Evolutionary conservation across 2,113 vertebrate species (phyloP).

Genomic region (Calidris pugnax): DNA sequence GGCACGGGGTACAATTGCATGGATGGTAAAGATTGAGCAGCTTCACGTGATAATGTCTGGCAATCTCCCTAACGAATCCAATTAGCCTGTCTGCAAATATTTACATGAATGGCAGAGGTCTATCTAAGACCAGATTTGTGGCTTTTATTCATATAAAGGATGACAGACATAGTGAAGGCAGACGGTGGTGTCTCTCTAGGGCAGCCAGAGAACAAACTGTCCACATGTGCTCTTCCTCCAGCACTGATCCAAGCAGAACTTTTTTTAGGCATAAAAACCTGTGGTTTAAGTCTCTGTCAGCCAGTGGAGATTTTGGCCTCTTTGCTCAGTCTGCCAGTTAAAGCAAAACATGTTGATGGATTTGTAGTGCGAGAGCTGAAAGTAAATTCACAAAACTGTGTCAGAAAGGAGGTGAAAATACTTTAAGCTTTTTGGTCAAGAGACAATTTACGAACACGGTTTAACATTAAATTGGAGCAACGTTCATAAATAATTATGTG

Average conservation of each 20-base stretch:
- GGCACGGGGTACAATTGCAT: accelerated
- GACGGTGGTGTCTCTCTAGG: neutral
- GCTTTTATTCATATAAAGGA: neutral
- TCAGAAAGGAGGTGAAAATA: neutral
- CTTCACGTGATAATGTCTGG: neutral
- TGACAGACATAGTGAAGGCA: neutral
- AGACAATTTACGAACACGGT: neutral
- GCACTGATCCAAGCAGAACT: neutral
- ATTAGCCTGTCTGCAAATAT: neutral
- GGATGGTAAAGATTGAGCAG: neutral
- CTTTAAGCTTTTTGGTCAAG: neutral
- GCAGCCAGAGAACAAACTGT: neutral
- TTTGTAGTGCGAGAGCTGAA: neutral
- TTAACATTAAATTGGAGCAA: neutral
- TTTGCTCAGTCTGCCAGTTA: neutral
- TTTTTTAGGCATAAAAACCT: neutral
- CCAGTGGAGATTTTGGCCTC: neutral
- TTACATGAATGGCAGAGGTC: neutral
- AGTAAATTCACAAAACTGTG: neutral
- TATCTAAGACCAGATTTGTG: neutral
- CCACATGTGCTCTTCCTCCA: neutral
- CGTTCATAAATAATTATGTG: neutral
- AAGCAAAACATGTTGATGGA: neutral
- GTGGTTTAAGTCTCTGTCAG: neutral
- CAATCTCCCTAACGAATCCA: neutral